Conservation (phyloP, 2,888 invertebrate species). For the Syrista parreyssii region DNA sequence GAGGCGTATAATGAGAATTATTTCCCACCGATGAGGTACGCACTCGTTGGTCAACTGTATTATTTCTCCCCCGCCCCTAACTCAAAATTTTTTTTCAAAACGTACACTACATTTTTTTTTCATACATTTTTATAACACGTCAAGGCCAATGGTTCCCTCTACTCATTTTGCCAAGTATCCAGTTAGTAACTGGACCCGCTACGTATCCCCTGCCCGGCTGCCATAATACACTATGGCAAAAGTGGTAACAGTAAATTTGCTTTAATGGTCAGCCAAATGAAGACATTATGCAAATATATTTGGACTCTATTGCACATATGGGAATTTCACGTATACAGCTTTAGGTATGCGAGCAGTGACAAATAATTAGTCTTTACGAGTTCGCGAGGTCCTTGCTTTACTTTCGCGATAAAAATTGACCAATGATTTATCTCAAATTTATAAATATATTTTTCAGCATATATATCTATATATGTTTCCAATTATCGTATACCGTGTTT, state of each 20-base stretch:
- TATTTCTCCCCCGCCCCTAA: too few species aligned
- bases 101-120: neutral
- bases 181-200: neutral
- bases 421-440: neutral
- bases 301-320: neutral
- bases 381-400: neutral
- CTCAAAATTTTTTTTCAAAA: too few species aligned
- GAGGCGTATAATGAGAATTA: neutral
- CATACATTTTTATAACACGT: neutral
- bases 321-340: neutral
- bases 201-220: neutral
- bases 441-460: neutral
- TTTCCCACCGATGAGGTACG: neutral
- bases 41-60: neutral
- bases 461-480: neutral
- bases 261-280: slow-evolving; percentile 15
- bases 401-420: neutral
- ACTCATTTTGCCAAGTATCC: neutral
- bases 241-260: slow-evolving; percentile 13
- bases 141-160: neutral
- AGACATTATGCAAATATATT: slow-evolving; percentile 16
- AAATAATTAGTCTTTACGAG: neutral
- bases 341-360: neutral
- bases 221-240: neutral
- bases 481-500: neutral